Evolutionary conservation across 2,888 invertebrate species (phyloP), one percentile per base, ranked within the genome.

Genomic region (Carcina quercana): DNA sequence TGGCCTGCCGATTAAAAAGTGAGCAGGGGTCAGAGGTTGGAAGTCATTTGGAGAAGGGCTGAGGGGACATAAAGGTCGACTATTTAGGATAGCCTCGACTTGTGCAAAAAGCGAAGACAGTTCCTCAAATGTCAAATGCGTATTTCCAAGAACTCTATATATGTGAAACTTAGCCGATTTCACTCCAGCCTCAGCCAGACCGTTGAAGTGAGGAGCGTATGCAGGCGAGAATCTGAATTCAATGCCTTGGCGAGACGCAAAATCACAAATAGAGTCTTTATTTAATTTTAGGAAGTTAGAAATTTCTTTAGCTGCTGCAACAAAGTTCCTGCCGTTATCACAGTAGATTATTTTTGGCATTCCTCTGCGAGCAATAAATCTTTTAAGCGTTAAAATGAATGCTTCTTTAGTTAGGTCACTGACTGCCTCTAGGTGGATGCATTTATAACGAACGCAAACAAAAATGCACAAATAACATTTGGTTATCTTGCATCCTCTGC

Each of bases 391-490:
- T 21, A 34, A 3, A 6, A 36, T 26, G 24, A 38, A 41, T 0
- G 17, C 24, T 1, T 41, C 36, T n/a, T 28, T 32, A 10, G 32
- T 15, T 2, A 42, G 19, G 3, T 42, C 37, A 14, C 34, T 35
- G 7, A 25, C 35, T 13, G 27, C 27, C 15, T 42, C 42, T 13
- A 42, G 30, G 15, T 42, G 39, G 1, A 37, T 21, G 3, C 29
- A 35, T 15, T 35, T 33, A 7, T 20, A 33, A 7, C 2, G 13
- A 10, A 38, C 24, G 13, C 40, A 43, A 11, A 43, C 13, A 22
- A 43, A 43, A 3, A 39, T 11, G 12, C 38, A 40, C 7, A 43
- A 14, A 13, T 43, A 43, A 20, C 38, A 36, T 26, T 43, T 43
- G 3, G 33, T 33, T 15, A 40, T 35, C 26, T 32, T 35, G 12